Evolutionary conservation across 2,797 vertebrate species (phyloP).

Genomic region (Natrix natrix): DNA sequence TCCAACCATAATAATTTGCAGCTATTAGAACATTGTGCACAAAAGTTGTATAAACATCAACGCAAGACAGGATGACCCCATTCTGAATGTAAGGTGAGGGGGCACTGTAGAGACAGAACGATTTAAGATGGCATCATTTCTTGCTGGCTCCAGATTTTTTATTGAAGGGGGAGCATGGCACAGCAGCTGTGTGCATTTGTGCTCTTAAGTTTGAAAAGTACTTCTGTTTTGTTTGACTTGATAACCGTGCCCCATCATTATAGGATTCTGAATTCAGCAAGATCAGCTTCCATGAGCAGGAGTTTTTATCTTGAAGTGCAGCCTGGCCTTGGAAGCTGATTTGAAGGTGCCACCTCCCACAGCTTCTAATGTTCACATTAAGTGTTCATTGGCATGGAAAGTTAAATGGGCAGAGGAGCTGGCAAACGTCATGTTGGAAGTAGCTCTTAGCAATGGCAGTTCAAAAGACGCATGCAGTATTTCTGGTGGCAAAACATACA

Average conservation of each 20-base stretch:
- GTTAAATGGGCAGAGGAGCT: not conserved
- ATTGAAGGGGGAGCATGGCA: not conserved
- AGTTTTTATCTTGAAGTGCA: not conserved
- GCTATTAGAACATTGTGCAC: not conserved
- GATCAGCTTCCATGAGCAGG: not conserved
- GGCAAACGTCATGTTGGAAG: not conserved
- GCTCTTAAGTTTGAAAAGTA: not conserved
- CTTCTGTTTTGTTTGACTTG: not conserved
- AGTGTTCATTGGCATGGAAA: not conserved
- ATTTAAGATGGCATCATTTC: not conserved
- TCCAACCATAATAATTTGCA: not conserved
- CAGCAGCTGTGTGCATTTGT: not conserved
- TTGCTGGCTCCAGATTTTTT: not conserved
- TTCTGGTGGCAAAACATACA: not conserved
- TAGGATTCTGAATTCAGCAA: not conserved
- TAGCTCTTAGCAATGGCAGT: not conserved
- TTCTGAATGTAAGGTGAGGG: not conserved
- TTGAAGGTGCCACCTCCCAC: not conserved
- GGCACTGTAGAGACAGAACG: not conserved
- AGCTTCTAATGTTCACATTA: not conserved
- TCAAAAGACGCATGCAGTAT: not conserved
- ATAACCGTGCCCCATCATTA: not conserved
- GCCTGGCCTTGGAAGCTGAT: not conserved
- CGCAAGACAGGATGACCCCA: not conserved
- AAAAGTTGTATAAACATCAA: not conserved